phyloP scores from a whole-genome alignment of 2,113 vertebrate species.

The Myrmophylax atrothorax region DNA sequence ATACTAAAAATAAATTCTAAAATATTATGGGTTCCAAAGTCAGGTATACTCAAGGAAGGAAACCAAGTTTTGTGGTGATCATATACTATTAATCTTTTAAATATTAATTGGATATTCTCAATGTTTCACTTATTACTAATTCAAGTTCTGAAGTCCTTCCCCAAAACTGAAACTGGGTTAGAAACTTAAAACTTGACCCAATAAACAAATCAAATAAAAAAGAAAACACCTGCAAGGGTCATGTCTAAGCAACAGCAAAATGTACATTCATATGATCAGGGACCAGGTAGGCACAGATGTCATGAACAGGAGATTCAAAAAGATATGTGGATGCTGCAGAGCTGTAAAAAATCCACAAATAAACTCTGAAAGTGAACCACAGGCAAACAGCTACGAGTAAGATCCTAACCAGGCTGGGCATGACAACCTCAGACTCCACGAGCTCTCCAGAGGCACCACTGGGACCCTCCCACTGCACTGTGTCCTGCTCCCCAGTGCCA shows the following conservation, averaged over 20 bases:
- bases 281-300: not conserved
- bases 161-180: not conserved
- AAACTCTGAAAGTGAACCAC: not conserved
- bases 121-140: not conserved
- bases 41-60: not conserved
- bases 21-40: not conserved
- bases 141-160: not conserved
- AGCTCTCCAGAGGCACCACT: not conserved
- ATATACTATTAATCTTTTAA: not conserved
- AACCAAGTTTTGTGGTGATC: not conserved
- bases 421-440: not conserved
- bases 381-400: not conserved
- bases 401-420: not conserved
- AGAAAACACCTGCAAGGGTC: not conserved
- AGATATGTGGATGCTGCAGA: not conserved
- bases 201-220: not conserved
- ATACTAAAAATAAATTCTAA: not conserved
- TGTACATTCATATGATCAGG: not conserved
- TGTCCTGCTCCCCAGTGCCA: fast-evolving
- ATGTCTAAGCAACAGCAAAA: not conserved
- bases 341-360: not conserved
- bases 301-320: not conserved
- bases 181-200: not conserved
- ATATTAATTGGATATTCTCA: not conserved
- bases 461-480: fast-evolving